Evolutionary conservation across 2,113 vertebrate species (phyloP), one percentile per base, ranked within the genome.

Genomic region (Ochotona princeps): DNA sequence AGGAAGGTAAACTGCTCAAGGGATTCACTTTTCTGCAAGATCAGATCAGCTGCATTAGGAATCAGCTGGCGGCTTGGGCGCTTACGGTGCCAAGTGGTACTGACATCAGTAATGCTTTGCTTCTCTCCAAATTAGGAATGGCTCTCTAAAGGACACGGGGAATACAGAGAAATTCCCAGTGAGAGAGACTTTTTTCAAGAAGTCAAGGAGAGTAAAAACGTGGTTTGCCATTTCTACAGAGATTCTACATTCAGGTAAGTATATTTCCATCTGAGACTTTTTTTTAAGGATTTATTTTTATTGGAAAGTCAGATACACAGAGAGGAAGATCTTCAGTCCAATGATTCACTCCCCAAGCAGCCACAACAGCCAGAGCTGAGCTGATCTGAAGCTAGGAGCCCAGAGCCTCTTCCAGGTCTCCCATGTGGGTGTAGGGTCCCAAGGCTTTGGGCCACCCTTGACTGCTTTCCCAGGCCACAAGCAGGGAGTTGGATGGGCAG

Each of bases 171-270:
- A 98, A 98, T 99, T 76, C 96, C 99, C 91, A 99, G 99, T 57
- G 99, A 99, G 96, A 99, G 98, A 98, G 99, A 99, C 67, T 99
- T 99, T 97, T 99, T 99, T 94, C 96, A 98, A 54, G 99, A 99
- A 98, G 99, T 99, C 81, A 99, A 99, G 97, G 99, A 99, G 35
- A 99, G 98, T 98, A 99, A 99, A 98, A 99, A 99, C 2, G 99
- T 99, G 38, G 98, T 99, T 97, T 99, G 99, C 95, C 99, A 99
- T 97, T 99, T 99, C 98, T 99, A 99, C 96, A 99, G 94, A 98
- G 99, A 98, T 87, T 98, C 99, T 38, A 99, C 99, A 0, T 98
- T 99, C 98, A 99, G 99, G 99, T 99, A 97, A 97, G 93, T 91
- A 87, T 51, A 72, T 54, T 92, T 94, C 5, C 65, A 17, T 32